Percentiles rank a stretch among this genome's conserved stretches.
phyloP scores from a whole-genome alignment of 2,888 invertebrate species.

The Sceliomorpha sp. region DNA sequence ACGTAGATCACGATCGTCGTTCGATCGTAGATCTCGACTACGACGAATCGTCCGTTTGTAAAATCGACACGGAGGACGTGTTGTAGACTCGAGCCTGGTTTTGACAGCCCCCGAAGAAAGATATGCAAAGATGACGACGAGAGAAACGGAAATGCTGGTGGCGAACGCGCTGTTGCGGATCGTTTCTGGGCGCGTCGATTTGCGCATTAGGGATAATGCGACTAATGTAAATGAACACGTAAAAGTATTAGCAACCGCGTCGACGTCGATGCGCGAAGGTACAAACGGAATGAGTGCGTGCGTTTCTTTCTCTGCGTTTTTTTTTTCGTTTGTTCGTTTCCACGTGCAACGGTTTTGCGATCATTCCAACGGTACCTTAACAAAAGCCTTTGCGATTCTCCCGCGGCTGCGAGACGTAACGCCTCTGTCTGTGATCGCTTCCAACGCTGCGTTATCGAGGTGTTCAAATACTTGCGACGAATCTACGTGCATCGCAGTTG shows the following conservation, averaged over 20 bases:
- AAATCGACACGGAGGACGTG: constrained; percentile 61
- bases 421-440: constrained; percentile 75
- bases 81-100: constrained; percentile 64
- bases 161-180: constrained; percentile 5
- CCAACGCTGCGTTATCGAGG: constrained; percentile 66
- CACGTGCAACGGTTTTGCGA: no score
- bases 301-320: no score
- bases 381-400: constrained; percentile 54
- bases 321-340: no score
- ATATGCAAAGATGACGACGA: constrained; percentile 46
- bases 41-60: no score
- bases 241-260: constrained; percentile 63
- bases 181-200: constrained; percentile 30
- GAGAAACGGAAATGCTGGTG: constrained; percentile 61
- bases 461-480: constrained; percentile 69
- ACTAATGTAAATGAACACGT: constrained; percentile 57
- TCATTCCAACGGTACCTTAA: no score
- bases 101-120: constrained; percentile 62
- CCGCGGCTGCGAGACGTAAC: constrained; percentile 58
- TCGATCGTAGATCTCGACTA: no score
- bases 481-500: no score
- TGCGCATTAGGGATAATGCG: constrained; percentile 57
- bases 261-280: constrained; percentile 10
- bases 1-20: no score
- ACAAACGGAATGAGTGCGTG: no score